Percentiles rank a stretch among this genome's conserved stretches.
These are phyloP conservation scores for Bimastos eiseni DNA, from an alignment of 2,888 invertebrate genomes.

Conservation along the genomic window DNA sequence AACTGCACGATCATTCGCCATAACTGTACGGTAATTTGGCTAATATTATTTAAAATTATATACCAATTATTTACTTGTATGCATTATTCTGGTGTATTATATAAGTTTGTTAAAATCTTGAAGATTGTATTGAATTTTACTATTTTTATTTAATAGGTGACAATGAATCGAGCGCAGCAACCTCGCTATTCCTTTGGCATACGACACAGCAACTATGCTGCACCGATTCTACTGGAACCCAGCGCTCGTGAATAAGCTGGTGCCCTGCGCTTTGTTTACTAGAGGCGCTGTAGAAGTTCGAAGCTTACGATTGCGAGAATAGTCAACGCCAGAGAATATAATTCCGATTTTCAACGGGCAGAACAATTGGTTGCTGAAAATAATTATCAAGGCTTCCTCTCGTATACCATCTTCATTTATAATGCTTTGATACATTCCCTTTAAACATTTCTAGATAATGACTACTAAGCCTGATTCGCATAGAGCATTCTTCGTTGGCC, in stretches of 20 bases:
- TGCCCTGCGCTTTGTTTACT: too few relatives aligned
- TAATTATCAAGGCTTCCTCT: neutral
- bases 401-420: too few relatives aligned
- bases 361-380: neutral
- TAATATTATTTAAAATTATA: neutral
- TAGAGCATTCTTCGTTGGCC: neutral
- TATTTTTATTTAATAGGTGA: slow-evolving; percentile 47
- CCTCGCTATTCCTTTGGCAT: slow-evolving; percentile 63
- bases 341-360: neutral
- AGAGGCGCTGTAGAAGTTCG: too few relatives aligned
- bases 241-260: too few relatives aligned
- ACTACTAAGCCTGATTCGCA: neutral
- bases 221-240: slow-evolving; percentile 28
- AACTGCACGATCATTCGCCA: too few relatives aligned
- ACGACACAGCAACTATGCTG: slow-evolving; percentile 59
- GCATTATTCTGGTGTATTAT: neutral
- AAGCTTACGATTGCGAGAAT: neutral
- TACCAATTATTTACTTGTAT: too few relatives aligned
- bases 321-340: neutral
- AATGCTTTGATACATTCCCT: neutral
- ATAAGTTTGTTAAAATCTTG: neutral
- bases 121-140: neutral
- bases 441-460: neutral
- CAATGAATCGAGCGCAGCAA: slow-evolving; percentile 48
- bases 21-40: too few relatives aligned